These are phyloP conservation scores for Mesochorus sp. DNA, from an alignment of 2,888 invertebrate genomes.

Conservation along the genomic window DNA sequence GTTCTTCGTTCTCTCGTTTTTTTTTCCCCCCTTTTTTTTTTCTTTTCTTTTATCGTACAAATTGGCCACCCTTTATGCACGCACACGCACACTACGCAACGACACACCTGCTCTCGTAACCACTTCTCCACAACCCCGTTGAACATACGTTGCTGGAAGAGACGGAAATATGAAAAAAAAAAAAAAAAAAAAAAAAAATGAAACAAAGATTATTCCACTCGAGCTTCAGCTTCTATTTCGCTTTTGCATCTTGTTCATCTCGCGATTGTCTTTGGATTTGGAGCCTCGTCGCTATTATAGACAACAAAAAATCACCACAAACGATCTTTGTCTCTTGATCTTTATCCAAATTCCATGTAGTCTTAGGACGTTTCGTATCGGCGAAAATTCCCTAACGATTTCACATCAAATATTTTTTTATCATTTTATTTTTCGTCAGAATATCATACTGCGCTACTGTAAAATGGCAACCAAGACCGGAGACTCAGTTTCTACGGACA, in stretches of 20 bases:
- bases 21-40: background rate
- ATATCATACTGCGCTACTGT: slow-evolving; percentile 34
- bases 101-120: slow-evolving; percentile 16
- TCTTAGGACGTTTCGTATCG: background rate
- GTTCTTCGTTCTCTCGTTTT: background rate
- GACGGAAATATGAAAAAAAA: slow-evolving; percentile 22
- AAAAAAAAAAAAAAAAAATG: too few relatives aligned
- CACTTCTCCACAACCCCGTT: background rate
- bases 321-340: too few relatives aligned
- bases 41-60: slow-evolving; percentile 20
- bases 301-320: too few relatives aligned
- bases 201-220: too few relatives aligned
- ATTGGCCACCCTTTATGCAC: too few relatives aligned
- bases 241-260: too few relatives aligned
- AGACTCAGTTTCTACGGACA: slow-evolving; percentile 77
- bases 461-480: slow-evolving; percentile 79
- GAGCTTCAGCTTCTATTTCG: too few relatives aligned
- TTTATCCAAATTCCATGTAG: too few relatives aligned
- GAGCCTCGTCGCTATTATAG: too few relatives aligned
- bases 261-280: too few relatives aligned
- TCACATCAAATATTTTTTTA: background rate
- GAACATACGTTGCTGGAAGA: background rate
- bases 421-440: slow-evolving; percentile 36
- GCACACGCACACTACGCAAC: background rate
- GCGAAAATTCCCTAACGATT: background rate